Evolutionary conservation across 2,888 invertebrate species (phyloP).

Genomic region (Holacanthella duospinosa): DNA sequence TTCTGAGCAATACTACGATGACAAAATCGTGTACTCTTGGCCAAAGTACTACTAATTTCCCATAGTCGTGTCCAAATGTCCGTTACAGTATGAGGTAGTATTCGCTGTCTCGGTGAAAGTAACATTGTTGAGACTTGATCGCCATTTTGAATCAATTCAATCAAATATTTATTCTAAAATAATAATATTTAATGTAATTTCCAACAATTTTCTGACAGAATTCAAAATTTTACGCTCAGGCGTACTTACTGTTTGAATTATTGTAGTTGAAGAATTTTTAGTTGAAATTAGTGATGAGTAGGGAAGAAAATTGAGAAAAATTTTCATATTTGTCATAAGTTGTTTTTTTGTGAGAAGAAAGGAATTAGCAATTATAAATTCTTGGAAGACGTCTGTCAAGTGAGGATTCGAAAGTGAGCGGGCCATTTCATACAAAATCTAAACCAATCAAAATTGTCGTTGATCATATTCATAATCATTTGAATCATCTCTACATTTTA

Average conservation of each 20-base stretch:
- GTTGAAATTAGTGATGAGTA: conserved; percentile 28
- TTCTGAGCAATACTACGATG: conserved; percentile 65
- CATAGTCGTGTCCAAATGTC: conserved; percentile 34
- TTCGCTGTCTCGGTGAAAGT: conserved; percentile 68
- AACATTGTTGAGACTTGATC: conserved; percentile 55
- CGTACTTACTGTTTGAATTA: not conserved
- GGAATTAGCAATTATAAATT: conserved; percentile 66
- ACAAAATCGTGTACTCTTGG: conserved; percentile 23
- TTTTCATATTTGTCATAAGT: conserved; percentile 29
- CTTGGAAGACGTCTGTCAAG: conserved; percentile 60
- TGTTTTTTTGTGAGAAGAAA: conserved; percentile 57
- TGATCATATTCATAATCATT: conserved; percentile 1
- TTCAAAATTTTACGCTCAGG: no score
- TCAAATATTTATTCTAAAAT: conserved; percentile 15
- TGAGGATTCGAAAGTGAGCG: conserved; percentile 45
- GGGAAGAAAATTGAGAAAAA: conserved; percentile 29
- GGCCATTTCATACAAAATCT: conserved; percentile 32
- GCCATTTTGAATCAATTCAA: conserved; percentile 20
- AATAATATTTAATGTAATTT: not conserved
- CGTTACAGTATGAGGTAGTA: conserved; percentile 47
- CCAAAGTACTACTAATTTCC: conserved; percentile 22
- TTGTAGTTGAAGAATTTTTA: not conserved
- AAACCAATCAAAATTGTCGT: no score
- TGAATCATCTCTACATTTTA: not conserved
- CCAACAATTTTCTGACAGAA: not conserved